phyloP scores from a whole-genome alignment of 2,113 vertebrate species.

The Dolichotis patagonum region DNA sequence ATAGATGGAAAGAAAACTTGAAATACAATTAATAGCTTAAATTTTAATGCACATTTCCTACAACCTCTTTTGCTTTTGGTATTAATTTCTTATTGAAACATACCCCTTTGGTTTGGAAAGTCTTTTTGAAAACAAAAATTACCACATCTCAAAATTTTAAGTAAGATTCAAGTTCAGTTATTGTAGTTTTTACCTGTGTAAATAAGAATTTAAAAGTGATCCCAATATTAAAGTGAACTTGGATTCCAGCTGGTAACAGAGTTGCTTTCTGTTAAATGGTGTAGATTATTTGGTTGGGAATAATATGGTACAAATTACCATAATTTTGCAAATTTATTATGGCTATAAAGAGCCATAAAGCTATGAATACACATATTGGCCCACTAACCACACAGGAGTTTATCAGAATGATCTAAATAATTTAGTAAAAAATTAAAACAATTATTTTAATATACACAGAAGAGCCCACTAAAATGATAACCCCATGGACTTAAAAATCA shows the following conservation, averaged over 20 bases:
- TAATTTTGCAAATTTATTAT: slow-evolving; percentile 10
- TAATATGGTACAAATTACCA: neutral
- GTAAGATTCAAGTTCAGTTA: neutral
- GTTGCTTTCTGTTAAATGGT: neutral
- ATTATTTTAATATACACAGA: neutral
- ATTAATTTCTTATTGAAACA: neutral
- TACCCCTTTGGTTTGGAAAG: neutral
- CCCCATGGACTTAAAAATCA: neutral
- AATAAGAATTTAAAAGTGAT: neutral
- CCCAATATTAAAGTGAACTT: neutral
- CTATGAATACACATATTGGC: neutral
- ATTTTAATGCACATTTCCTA: neutral
- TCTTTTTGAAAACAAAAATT: neutral
- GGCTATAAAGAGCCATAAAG: neutral
- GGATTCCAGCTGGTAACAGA: neutral
- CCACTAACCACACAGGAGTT: neutral
- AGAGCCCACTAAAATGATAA: neutral
- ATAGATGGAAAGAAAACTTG: neutral
- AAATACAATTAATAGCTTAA: neutral
- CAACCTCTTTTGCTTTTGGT: neutral
- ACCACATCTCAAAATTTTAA: neutral
- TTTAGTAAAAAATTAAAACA: neutral
- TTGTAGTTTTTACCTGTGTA: neutral
- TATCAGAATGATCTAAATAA: neutral
- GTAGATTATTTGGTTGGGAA: neutral